Conservation (phyloP, 2,113 vertebrate genomes). For the Prietella phreatophila region DNA sequence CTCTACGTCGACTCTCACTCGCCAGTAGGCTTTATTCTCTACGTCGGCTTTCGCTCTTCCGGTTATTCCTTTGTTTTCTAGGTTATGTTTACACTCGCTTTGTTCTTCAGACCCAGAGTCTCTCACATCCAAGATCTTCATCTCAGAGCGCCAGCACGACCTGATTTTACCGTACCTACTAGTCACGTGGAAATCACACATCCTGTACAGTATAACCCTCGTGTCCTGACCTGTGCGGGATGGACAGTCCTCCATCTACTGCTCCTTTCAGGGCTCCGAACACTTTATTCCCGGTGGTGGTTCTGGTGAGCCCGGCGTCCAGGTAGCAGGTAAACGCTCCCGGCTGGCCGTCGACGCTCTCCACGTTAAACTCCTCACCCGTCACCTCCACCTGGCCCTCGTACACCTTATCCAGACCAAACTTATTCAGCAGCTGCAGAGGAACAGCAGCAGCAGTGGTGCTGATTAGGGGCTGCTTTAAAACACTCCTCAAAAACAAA, state of each 20-base stretch:
- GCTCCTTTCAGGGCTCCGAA: constrained; percentile 97
- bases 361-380: constrained; percentile 96
- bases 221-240: constrained; percentile 91
- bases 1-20: not conserved
- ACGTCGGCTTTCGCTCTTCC: not conserved
- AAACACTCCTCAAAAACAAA: not conserved
- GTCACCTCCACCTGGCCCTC: constrained; percentile 96
- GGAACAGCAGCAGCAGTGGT: constrained; percentile 4
- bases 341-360: constrained; percentile 94
- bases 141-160: not conserved
- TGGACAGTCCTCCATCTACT: constrained; percentile 96
- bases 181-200: not conserved
- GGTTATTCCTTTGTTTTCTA: not conserved
- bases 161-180: not conserved
- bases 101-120: too few species aligned
- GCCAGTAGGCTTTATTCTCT: not conserved
- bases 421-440: constrained; percentile 91
- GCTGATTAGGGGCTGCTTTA: not conserved
- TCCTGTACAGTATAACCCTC: not conserved
- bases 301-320: constrained; percentile 95
- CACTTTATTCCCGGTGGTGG: constrained; percentile 98
- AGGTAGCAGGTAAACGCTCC: constrained; percentile 96
- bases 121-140: not conserved
- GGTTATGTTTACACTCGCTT: not conserved
- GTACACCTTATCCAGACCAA: constrained; percentile 95